These are phyloP conservation scores for Craseonycteris thonglongyai DNA, from an alignment of 2,113 vertebrate species.

Conservation along the genomic window DNA sequence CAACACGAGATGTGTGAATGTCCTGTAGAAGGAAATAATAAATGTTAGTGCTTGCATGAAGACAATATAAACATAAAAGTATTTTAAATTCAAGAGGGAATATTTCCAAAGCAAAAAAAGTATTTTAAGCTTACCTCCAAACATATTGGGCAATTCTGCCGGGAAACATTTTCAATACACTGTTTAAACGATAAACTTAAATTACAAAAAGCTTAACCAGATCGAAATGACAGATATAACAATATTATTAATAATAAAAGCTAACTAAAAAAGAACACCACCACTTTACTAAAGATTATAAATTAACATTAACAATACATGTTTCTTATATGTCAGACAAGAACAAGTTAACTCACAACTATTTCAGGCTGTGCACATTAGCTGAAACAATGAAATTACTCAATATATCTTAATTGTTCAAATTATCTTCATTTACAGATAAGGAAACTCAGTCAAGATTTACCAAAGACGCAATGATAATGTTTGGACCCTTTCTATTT, in stretches of 20 bases:
- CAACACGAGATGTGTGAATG: slow-evolving; percentile 93
- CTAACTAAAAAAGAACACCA: background rate
- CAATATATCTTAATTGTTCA: background rate
- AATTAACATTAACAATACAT: background rate
- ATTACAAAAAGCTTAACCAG: slow-evolving; percentile 33
- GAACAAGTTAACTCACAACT: background rate
- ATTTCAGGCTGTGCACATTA: background rate
- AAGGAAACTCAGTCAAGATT: background rate
- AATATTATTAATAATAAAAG: slow-evolving; percentile 5
- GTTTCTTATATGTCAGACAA: background rate
- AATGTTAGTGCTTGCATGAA: background rate
- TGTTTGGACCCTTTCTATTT: background rate
- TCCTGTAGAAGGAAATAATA: slow-evolving; percentile 78
- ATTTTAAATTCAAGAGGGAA: background rate
- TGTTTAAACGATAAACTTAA: slow-evolving; percentile 67
- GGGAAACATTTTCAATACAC: slow-evolving; percentile 97
- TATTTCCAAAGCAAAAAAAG: background rate
- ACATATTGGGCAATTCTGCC: slow-evolving; percentile 96
- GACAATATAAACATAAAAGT: background rate
- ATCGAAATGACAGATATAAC: background rate
- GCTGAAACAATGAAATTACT: slow-evolving; percentile 2
- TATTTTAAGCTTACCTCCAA: slow-evolving; percentile 86
- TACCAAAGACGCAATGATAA: background rate
- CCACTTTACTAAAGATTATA: background rate
- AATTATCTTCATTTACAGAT: background rate